phyloP scores from a whole-genome alignment of 2,113 vertebrate genomes.

The Stictonetta naevosa region DNA sequence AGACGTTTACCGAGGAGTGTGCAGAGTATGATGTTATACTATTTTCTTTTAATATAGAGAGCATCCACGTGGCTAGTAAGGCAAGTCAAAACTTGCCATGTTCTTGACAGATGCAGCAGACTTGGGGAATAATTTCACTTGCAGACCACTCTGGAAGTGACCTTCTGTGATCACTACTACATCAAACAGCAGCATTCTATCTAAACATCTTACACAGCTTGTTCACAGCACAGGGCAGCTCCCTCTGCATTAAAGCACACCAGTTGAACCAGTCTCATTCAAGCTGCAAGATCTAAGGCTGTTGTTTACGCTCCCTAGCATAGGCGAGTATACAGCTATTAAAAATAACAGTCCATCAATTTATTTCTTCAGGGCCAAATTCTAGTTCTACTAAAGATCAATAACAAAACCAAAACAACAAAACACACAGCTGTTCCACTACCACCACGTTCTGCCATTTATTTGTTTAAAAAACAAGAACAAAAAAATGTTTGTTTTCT shows the following conservation, averaged over 20 bases:
- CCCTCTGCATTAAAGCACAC: neutral
- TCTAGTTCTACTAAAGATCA: neutral
- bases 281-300: neutral
- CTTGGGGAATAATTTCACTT: neutral
- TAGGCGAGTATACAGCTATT: neutral
- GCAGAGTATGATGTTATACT: neutral
- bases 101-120: rapidly evolving
- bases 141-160: neutral
- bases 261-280: neutral
- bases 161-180: neutral
- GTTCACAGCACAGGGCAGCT: neutral
- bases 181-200: neutral
- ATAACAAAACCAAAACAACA: neutral
- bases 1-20: neutral
- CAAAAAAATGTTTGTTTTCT: neutral
- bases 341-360: neutral
- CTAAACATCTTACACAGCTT: neutral
- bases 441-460: neutral
- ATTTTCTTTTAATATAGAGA: neutral
- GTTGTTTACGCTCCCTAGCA: neutral
- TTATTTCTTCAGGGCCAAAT: neutral
- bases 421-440: neutral
- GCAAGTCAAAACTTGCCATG: neutral
- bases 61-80: neutral
- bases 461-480: neutral